Evolutionary conservation across 2,888 invertebrate species (phyloP), one percentile per base, ranked within the genome.

Genomic region (Dicycla oo): DNA sequence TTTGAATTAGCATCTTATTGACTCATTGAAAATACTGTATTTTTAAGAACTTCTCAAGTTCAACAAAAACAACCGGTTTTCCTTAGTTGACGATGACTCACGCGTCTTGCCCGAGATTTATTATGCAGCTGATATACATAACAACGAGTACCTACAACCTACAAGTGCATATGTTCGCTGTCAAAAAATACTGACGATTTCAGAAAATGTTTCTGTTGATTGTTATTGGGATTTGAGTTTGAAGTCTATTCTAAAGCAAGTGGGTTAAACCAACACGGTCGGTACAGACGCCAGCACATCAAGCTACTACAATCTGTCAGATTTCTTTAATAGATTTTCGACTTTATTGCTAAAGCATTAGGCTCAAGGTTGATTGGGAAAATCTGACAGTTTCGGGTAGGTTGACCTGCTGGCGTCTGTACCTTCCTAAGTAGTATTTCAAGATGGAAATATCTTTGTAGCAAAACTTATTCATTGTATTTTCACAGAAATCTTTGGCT

Each of bases 21-120:
- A 63, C 62, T 69, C 40, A 15, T 54, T 58, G 23, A 30, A 10
- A 40, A 61, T 0, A 43, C 23, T 56, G 30, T 40, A 13, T 51
- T 70, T 49, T 69, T 49, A 40, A 47, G 54, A 76, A 63, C 56
- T 69, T 18, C 13, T 62, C 67, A 69, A 54, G 81, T 76, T 76
- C 60, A 67, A 63, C 78, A 66, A 57, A 64, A 67, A 45, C 69
- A 69, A 79, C 64, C 57, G 26, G 80, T 82, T 80, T 73, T 67
- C 57, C 38, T 82, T 23, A 56, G 58, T 64, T 18, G 15, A 57
- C 11, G 54, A 47, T 81, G 82, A 80, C 53, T 80, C 83, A 82
- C 63, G 40, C 43, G 43, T 45, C 56, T 61, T 74, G 26, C n/a
- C 47, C 63, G 69, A 82, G 80, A 80, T 80, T 74, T 58, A 69